Evolutionary conservation across 2,113 vertebrate species (phyloP).

Genomic region (Microtus montanus): DNA sequence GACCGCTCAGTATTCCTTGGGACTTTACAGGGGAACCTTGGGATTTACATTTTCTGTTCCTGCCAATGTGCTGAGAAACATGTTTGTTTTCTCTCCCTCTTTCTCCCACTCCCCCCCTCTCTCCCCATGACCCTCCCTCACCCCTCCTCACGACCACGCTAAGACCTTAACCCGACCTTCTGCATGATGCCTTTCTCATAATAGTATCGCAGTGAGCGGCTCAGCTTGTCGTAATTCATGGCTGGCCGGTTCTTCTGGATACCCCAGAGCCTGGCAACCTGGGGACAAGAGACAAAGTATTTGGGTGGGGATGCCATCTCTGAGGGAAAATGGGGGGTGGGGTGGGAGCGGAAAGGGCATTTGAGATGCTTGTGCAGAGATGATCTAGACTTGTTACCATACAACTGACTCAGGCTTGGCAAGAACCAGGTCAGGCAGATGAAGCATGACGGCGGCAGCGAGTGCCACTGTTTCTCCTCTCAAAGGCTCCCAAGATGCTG

Average conservation of each 20-base stretch:
- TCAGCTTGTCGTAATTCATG: conserved; percentile 99
- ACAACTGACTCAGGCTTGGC: neutral
- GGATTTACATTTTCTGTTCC: neutral
- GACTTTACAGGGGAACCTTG: neutral
- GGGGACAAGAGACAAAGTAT: neutral
- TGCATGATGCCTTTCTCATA: conserved; percentile 99
- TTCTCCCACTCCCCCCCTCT: neutral
- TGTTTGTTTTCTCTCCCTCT: neutral
- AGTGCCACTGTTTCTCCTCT: neutral
- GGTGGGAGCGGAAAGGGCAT: neutral
- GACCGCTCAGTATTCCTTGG: neutral
- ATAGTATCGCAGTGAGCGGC: conserved; percentile 97
- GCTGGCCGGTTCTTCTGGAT: conserved; percentile 99
- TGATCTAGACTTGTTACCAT: neutral
- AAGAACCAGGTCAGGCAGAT: neutral
- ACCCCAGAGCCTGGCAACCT: conserved; percentile 99
- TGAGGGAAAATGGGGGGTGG: neutral
- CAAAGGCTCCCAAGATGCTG: neutral
- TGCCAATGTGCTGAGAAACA: neutral
- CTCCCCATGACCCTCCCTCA: neutral
- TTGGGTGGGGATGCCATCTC: neutral
- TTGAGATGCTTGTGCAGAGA: neutral
- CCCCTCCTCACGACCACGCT: neutral
- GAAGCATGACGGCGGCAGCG: neutral
- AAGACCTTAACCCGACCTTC: conserved; percentile 87